Percentiles rank a stretch among this genome's conserved stretches.
These are phyloP conservation scores for Napeogenes sylphis DNA, from an alignment of 2,888 invertebrate genomes.

Conservation along the genomic window DNA sequence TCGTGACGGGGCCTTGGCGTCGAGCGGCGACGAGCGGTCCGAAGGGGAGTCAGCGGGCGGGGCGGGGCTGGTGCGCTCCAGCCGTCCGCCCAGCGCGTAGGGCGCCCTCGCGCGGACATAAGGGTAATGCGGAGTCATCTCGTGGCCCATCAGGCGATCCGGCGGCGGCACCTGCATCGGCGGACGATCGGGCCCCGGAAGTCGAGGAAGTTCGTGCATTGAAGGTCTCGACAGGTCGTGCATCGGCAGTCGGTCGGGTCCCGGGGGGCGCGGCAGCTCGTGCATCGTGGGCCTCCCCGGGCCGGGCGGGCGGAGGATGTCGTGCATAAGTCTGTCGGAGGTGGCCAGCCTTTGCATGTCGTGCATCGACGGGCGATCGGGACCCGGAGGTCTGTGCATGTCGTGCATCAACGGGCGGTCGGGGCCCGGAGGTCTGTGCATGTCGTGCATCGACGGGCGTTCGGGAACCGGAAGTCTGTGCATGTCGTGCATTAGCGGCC, in stretches of 20 bases:
- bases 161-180: slow-evolving; percentile 23
- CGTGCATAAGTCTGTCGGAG: slow-evolving; percentile 18
- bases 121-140: slow-evolving; percentile 31
- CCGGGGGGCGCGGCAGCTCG: slow-evolving; percentile 11
- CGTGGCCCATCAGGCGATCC: slow-evolving; percentile 29
- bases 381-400: slow-evolving; percentile 17
- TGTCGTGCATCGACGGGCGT: slow-evolving; percentile 19
- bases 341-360: slow-evolving; percentile 20
- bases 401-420: slow-evolving; percentile 19
- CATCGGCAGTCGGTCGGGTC: slow-evolving; percentile 14
- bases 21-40: slow-evolving; percentile 29
- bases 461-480: slow-evolving; percentile 18
- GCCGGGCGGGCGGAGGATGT: slow-evolving; percentile 18
- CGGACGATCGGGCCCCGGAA: slow-evolving; percentile 20
- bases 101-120: slow-evolving; percentile 30
- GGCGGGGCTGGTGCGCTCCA: slow-evolving; percentile 16
- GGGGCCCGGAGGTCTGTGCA: slow-evolving; percentile 14
- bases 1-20: slow-evolving; percentile 29
- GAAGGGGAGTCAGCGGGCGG: slow-evolving; percentile 17
- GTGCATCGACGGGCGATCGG: slow-evolving; percentile 27
- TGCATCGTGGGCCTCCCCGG: slow-evolving; percentile 22
- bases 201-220: slow-evolving; percentile 27
- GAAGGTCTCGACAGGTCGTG: slow-evolving; percentile 23
- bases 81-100: not conserved
- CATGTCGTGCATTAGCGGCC: slow-evolving; percentile 18